phyloP scores from a whole-genome alignment of 1,140 invertebrate species.

The Drosophila mojavensis region DNA sequence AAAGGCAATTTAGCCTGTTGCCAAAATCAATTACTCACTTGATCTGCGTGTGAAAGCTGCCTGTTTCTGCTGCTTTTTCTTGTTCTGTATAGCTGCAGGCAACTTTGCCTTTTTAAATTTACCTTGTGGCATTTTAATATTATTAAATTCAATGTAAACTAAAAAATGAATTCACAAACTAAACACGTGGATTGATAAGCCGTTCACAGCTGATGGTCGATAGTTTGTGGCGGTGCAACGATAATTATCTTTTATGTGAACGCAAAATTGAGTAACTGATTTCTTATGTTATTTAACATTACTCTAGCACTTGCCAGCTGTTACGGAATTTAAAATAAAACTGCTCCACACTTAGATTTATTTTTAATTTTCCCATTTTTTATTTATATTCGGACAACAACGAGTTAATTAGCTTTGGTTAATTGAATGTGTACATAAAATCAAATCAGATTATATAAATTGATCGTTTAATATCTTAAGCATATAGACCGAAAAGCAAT shows the following conservation, averaged over 20 bases:
- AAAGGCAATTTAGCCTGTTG: constrained; percentile 23
- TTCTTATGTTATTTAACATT: neutral
- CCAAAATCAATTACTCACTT: constrained; percentile 67
- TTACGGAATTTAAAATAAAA: neutral
- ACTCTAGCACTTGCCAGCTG: neutral
- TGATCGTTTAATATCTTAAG: constrained; percentile 33
- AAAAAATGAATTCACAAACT: neutral
- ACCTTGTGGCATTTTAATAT: constrained; percentile 86
- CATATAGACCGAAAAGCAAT: constrained; percentile 36
- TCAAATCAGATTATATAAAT: constrained; percentile 35
- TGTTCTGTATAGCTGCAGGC: constrained; percentile 84
- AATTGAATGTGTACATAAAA: neutral
- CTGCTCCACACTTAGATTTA: neutral
- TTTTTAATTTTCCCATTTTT: neutral
- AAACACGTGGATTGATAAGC: constrained; percentile 53
- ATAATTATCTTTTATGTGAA: constrained; percentile 1
- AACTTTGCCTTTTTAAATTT: constrained; percentile 87
- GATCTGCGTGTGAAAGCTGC: constrained; percentile 84
- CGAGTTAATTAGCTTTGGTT: neutral
- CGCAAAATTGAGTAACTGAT: neutral
- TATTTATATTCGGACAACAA: constrained; percentile 12
- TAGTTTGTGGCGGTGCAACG: constrained; percentile 11
- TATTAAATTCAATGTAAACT: neutral
- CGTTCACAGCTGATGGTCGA: constrained; percentile 24
- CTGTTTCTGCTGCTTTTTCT: constrained; percentile 85